Conservation (phyloP, 2,797 vertebrate genomes). For the Pyrocephalus nanus region DNA sequence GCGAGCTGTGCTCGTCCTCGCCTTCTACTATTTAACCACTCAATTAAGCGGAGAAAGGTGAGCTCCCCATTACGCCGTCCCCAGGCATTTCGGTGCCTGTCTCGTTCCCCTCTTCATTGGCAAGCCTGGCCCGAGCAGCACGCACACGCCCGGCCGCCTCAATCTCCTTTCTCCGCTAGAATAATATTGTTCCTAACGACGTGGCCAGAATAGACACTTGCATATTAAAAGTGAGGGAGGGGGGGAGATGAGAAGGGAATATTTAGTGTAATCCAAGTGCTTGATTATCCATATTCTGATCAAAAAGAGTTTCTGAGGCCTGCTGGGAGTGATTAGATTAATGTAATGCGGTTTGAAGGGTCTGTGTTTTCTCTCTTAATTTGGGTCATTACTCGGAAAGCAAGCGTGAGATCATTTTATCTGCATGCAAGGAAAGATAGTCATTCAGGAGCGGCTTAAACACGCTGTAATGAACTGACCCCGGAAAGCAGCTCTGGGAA, state of each 20-base stretch:
- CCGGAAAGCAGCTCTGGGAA: slow-evolving; percentile 9
- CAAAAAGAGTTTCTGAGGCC: slow-evolving; percentile 82
- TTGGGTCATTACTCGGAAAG: slow-evolving; percentile 91
- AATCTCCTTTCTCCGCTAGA: slow-evolving; percentile 73
- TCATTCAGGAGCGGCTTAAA: slow-evolving; percentile 53
- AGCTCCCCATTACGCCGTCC: slow-evolving; percentile 69
- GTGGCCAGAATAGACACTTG: slow-evolving; percentile 86
- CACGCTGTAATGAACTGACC: slow-evolving; percentile 24
- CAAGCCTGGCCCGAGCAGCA: slow-evolving; percentile 80
- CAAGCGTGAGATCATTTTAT: slow-evolving; percentile 89
- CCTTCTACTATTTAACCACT: slow-evolving; percentile 53
- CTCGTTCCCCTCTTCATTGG: slow-evolving; percentile 83
- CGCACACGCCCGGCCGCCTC: slow-evolving; percentile 73
- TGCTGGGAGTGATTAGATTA: slow-evolving; percentile 91
- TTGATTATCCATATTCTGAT: slow-evolving; percentile 89
- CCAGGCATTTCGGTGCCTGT: slow-evolving; percentile 65
- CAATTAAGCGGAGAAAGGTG: slow-evolving; percentile 64
- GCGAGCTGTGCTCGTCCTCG: slow-evolving; percentile 30
- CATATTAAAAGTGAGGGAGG: slow-evolving; percentile 82
- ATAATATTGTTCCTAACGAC: slow-evolving; percentile 88
- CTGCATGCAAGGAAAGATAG: slow-evolving; percentile 74
- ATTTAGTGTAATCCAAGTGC: slow-evolving; percentile 85
- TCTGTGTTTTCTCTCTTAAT: slow-evolving; percentile 92
- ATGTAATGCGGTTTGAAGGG: slow-evolving; percentile 92
- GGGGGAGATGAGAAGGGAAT: slow-evolving; percentile 61